A percentile compares a stretch with the other conserved stretches of the same genome.
Evolutionary conservation across 2,888 invertebrate species (phyloP).

Genomic region (Rhogogaster chlorosoma): DNA sequence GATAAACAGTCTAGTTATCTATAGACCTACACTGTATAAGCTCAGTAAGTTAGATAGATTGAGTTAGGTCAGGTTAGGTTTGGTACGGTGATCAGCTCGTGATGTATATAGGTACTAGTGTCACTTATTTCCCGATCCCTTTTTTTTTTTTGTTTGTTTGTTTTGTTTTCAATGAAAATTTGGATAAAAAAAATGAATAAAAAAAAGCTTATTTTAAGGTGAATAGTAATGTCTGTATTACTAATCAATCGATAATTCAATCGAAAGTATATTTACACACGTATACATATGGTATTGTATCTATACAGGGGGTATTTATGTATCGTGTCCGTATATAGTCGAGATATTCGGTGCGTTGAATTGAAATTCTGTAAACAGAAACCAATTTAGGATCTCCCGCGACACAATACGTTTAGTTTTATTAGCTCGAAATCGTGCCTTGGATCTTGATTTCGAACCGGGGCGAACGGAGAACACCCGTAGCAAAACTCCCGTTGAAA

Average conservation of each 20-base stretch:
- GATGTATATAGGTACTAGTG: not conserved
- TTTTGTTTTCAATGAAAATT: not conserved
- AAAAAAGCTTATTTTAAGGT: not conserved
- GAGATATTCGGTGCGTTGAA: not conserved
- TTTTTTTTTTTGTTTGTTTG: not conserved
- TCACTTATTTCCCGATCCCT: not conserved
- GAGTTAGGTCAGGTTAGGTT: slow-evolving; percentile 28
- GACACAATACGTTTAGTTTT: slow-evolving; percentile 51
- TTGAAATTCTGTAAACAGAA: slow-evolving; percentile 49
- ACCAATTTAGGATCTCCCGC: slow-evolving; percentile 50
- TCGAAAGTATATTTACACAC: not conserved
- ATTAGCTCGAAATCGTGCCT: slow-evolving; percentile 50
- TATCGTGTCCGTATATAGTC: not conserved
- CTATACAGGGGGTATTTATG: not conserved
- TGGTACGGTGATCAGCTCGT: not conserved
- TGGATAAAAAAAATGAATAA: not conserved
- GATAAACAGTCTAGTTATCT: slow-evolving; percentile 72
- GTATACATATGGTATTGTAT: not conserved
- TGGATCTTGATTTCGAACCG: slow-evolving; percentile 49
- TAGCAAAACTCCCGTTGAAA: slow-evolving; percentile 35
- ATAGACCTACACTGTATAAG: slow-evolving; percentile 8
- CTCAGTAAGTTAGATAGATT: slow-evolving; percentile 17
- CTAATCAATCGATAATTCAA: not conserved
- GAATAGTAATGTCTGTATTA: not conserved
- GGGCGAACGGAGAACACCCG: not conserved